Evolutionary conservation across 1,140 invertebrate genomes (phyloP), one percentile per base, ranked within the genome.

Genomic region (Calycopis cecrops): DNA sequence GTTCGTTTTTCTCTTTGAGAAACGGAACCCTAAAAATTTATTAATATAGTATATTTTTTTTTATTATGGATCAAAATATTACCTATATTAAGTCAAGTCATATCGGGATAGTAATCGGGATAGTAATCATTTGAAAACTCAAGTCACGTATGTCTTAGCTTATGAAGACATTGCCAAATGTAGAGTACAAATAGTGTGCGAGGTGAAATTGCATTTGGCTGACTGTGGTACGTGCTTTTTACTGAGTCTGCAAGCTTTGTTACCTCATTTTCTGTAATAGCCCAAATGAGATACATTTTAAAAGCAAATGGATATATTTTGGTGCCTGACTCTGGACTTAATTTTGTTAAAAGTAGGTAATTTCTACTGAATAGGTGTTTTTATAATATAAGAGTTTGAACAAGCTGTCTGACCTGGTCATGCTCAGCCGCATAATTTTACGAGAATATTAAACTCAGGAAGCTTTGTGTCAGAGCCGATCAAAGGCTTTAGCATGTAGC

Each of bases 191-290:
- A 44, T 16, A 16, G 14, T 9, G 9, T 12, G 21, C 21, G 2
- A 44, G 40, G 40, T 44, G 17, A 9, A 44, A 44, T 44, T 44
- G n/a, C 14, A 44, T 44, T 44, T 44, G 17, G 21, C 21, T 28
- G 21, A 18, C 1, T 16, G 9, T 9, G 17, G 40, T 16, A 44
- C 40, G 40, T 44, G 40, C 40, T 16, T 12, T 44, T 44, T 4
- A 9, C 16, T 44, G 14, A 9, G 40, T 17, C 14, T 14, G 40
- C 17, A 14, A 14, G 14, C 2, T 16, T 44, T 44, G 40, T 17
- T 8, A 44, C 40, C 4, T 44, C 14, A 16, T 44, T 16, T 16
- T 9, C 14, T 44, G 40, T 44, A 44, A 44, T 18, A 16, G 40
- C 40, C 38, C 40, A 44, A 17, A 16, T 9, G 14, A 44, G 35